Evolutionary conservation across 1,140 invertebrate species (phyloP), one percentile per base, ranked within the genome.

Genomic region (Drosophila pandora): DNA sequence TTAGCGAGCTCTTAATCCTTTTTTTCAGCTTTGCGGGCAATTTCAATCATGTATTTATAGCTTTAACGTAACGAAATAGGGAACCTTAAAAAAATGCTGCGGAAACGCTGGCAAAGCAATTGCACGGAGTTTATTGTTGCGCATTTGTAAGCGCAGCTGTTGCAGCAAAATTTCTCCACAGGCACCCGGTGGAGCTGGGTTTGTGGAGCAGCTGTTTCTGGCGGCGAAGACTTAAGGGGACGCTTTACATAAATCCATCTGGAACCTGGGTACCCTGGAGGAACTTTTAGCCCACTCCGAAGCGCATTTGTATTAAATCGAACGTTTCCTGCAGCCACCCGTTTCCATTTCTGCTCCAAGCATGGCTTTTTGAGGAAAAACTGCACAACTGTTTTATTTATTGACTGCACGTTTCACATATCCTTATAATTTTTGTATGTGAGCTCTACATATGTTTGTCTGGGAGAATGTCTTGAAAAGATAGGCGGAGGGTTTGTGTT

Each of bases 371-470:
- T 17, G 43, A 30, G 22, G 32, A 45, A 53, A 74, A 63, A 71
- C 55, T 87, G 54, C 78, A 67, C 82, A 65, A 82, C 82, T 88
- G 82, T 85, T 88, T 88, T 85, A 85, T 85, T 85, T 85, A 85
- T 85, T 85, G 83, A 85, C 83, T 85, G 71, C 82, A 85, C 82
- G 82, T 85, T 82, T 79, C 74, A 67, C 70, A 82, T 85, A 88
- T 85, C 75, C 83, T 76, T 85, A 85, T 88, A 85, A 88, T 85
- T 85, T 85, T 88, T 87, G 82, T 87, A 82, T 64, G 67, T 59
- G 62, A 76, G 57, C 53, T 80, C 60, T 59, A 79, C 70, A 84
- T 84, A 84, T 61, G 71, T 83, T 54, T 63, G 63, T 47, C 54
- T 59, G 55, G 56, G 41, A 9, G 12, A 49, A 50, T 60, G 55